Evolutionary conservation across 2,797 vertebrate species (phyloP).

Genomic region (Anabacerthia variegaticeps): DNA sequence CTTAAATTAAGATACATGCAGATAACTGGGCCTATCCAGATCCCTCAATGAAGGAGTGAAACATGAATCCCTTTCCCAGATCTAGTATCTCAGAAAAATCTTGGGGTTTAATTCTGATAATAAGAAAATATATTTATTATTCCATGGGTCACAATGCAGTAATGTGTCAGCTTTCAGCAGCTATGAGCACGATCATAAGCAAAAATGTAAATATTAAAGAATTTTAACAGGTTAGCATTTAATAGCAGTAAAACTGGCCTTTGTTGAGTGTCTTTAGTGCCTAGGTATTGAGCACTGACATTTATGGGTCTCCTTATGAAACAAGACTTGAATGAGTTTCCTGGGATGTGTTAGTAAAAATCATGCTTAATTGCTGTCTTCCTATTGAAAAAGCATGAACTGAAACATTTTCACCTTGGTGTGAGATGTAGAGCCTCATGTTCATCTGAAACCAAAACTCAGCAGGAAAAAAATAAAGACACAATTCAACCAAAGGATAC

Average conservation of each 20-base stretch:
- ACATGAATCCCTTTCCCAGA: not conserved
- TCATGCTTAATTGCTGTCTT: not conserved
- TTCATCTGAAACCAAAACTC: not conserved
- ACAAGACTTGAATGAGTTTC: not conserved
- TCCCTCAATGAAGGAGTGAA: not conserved
- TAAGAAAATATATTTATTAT: not conserved
- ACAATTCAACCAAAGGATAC: not conserved
- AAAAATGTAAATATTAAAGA: not conserved
- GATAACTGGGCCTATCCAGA: not conserved
- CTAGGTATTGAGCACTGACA: not conserved
- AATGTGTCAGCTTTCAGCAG: not conserved
- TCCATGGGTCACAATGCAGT: not conserved
- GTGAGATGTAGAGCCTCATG: not conserved
- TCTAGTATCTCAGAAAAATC: not conserved
- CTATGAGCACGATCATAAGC: not conserved
- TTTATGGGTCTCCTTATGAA: not conserved
- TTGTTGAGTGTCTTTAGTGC: not conserved
- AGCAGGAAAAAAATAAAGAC: not conserved
- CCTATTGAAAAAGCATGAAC: not conserved
- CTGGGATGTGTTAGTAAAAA: not conserved
- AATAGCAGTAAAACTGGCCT: not conserved
- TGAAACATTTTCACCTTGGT: not conserved
- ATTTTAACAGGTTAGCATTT: not conserved
- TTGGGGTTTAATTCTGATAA: not conserved
- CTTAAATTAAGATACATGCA: not conserved